Conservation (phyloP, 2,888 invertebrate genomes). For the Malthinus flaveolus region DNA sequence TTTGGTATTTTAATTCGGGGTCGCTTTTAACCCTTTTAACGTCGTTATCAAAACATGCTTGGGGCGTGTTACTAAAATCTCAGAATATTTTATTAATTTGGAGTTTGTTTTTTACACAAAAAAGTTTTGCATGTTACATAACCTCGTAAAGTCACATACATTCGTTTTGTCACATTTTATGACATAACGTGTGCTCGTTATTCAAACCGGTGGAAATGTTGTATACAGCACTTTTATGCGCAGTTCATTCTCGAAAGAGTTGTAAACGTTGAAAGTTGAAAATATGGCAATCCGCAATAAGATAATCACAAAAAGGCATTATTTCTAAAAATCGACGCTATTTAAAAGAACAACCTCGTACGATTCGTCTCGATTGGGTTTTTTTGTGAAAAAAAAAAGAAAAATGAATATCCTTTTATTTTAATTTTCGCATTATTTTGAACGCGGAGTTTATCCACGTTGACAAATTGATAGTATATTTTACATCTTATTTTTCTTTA, state of each 20-base stretch:
- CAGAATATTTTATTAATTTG: slow-evolving; percentile 1
- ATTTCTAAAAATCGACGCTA: too few relatives aligned
- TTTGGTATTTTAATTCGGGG: not conserved
- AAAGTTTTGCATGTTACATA: slow-evolving; percentile 2
- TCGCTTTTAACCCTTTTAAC: not conserved
- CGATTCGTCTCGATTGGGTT: too few relatives aligned
- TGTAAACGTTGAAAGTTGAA: slow-evolving; percentile 41
- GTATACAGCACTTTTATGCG: slow-evolving; percentile 40
- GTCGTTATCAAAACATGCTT: not conserved
- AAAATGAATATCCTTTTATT: slow-evolving; percentile 17
- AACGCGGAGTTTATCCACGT: slow-evolving; percentile 16
- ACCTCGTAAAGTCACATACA: slow-evolving; percentile 19
- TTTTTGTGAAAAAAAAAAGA: not conserved
- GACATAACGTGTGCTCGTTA: slow-evolving; percentile 32
- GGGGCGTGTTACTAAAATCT: not conserved
- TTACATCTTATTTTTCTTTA: slow-evolving; percentile 28
- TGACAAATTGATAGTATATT: slow-evolving; percentile 29
- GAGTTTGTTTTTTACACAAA: not conserved
- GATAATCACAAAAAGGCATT: slow-evolving; percentile 4
- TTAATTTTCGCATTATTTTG: slow-evolving; percentile 16
- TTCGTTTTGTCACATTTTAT: slow-evolving; percentile 33
- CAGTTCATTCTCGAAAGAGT: slow-evolving; percentile 38
- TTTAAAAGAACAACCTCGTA: not conserved
- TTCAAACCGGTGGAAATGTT: slow-evolving; percentile 28
- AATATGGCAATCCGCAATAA: slow-evolving; percentile 24